Evolutionary conservation across 2,797 vertebrate genomes (phyloP).

Genomic region (Leptodactylus fallax): DNA sequence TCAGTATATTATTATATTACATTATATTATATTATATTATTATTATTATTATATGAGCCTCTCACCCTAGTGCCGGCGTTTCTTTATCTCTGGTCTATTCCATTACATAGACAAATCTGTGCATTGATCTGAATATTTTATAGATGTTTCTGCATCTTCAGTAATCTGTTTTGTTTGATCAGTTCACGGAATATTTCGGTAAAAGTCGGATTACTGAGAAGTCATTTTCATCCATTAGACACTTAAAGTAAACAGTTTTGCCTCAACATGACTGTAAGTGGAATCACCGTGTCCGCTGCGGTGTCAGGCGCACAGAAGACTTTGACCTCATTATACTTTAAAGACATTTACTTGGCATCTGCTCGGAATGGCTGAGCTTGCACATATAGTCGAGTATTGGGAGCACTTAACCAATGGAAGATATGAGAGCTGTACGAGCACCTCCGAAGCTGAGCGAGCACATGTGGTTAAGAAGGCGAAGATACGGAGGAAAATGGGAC

Average conservation of each 20-base stretch:
- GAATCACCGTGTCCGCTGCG: background rate
- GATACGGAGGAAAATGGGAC: too few relatives aligned
- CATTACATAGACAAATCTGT: background rate
- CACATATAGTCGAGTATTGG: background rate
- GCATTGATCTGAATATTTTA: background rate
- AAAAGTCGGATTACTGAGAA: conserved; percentile 11
- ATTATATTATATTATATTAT: too few relatives aligned
- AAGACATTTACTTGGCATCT: conserved; percentile 24
- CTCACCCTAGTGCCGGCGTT: too few relatives aligned
- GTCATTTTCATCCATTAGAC: conserved; percentile 30
- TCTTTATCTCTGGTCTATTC: background rate
- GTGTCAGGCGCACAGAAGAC: background rate
- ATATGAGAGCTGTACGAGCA: background rate
- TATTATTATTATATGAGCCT: too few relatives aligned
- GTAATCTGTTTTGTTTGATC: background rate
- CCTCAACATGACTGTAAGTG: background rate
- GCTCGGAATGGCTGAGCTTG: background rate
- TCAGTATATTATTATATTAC: too few relatives aligned
- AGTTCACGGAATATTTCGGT: conserved; percentile 13
- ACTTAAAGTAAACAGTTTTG: background rate
- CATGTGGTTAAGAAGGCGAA: background rate
- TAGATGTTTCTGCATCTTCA: background rate
- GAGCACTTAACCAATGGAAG: conserved; percentile 7
- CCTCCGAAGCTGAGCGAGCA: background rate
- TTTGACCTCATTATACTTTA: conserved; percentile 38